Conservation (phyloP, 2,113 vertebrate species). For the Leucopsar rothschildi region DNA sequence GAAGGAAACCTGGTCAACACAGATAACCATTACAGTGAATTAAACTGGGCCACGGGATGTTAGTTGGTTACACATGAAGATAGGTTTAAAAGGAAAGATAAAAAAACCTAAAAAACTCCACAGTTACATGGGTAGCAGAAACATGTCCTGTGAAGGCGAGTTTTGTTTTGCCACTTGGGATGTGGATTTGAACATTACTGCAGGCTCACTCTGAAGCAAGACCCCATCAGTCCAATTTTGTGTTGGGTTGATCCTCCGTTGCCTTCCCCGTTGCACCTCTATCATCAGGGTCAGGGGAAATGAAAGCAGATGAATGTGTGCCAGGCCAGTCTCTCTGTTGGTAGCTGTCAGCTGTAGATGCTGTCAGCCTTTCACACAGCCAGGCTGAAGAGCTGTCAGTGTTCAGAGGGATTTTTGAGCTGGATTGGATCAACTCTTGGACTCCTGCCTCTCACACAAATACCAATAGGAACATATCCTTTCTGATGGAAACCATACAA, state of each 20-base stretch:
- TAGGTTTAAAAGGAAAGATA: neutral
- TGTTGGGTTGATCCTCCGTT: neutral
- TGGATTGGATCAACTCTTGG: neutral
- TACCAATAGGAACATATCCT: fast-evolving
- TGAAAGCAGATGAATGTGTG: neutral
- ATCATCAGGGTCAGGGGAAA: neutral
- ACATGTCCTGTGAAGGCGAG: neutral
- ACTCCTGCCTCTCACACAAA: neutral
- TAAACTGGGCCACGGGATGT: neutral
- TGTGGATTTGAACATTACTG: fast-evolving
- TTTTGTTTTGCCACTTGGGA: neutral
- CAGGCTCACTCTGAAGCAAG: neutral
- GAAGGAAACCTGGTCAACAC: neutral
- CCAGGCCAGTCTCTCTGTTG: neutral
- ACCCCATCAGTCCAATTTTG: neutral
- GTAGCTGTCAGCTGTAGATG: neutral
- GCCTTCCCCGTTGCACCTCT: neutral
- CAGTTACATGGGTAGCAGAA: neutral
- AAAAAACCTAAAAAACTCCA: neutral
- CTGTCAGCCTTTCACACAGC: neutral
- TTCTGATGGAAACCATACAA: neutral
- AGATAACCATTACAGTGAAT: neutral
- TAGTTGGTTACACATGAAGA: neutral
- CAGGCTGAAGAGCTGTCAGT: neutral
- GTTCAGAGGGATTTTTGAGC: neutral